phyloP scores from a whole-genome alignment of 2,888 invertebrate species.

The Apodemia duryi region DNA sequence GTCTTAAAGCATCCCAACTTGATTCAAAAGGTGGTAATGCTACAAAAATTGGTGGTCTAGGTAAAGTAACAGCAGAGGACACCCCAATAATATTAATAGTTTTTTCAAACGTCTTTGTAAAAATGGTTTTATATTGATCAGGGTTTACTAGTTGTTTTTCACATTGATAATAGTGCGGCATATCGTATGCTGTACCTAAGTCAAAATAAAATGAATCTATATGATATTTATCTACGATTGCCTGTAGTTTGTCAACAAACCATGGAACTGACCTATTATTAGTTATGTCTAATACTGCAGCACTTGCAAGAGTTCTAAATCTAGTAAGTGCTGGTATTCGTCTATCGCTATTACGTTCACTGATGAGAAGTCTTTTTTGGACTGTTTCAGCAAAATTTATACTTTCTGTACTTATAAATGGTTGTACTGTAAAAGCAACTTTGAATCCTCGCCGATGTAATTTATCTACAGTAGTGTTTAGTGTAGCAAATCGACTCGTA shows the following conservation, averaged over 20 bases:
- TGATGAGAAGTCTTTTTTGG: conserved; percentile 84
- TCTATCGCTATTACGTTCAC: conserved; percentile 88
- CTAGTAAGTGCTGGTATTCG: conserved; percentile 90
- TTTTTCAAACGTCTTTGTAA: conserved; percentile 82
- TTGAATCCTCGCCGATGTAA: conserved; percentile 91
- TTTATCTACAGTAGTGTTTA: conserved; percentile 88
- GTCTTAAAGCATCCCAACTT: conserved; percentile 90
- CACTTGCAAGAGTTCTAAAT: conserved; percentile 89
- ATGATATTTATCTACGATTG: conserved; percentile 84
- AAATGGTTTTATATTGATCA: conserved; percentile 88
- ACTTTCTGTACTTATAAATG: conserved; percentile 93
- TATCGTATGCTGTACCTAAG: conserved; percentile 88
- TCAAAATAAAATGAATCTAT: conserved; percentile 93
- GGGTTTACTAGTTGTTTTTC: conserved; percentile 86
- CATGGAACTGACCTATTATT: conserved; percentile 90
- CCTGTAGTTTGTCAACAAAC: conserved; percentile 86
- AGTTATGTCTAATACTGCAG: conserved; percentile 92
- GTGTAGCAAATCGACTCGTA: conserved; percentile 84
- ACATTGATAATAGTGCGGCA: conserved; percentile 92
- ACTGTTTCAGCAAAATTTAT: conserved; percentile 90
- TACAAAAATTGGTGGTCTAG: conserved; percentile 91
- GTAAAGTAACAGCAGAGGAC: conserved; percentile 89
- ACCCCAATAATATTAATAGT: conserved; percentile 87
- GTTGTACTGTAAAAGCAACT: conserved; percentile 93
- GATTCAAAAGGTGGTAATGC: conserved; percentile 92